These are phyloP conservation scores for Rhinolophus ferrumequinum DNA, from an alignment of 2,113 vertebrate species.

Conservation along the genomic window DNA sequence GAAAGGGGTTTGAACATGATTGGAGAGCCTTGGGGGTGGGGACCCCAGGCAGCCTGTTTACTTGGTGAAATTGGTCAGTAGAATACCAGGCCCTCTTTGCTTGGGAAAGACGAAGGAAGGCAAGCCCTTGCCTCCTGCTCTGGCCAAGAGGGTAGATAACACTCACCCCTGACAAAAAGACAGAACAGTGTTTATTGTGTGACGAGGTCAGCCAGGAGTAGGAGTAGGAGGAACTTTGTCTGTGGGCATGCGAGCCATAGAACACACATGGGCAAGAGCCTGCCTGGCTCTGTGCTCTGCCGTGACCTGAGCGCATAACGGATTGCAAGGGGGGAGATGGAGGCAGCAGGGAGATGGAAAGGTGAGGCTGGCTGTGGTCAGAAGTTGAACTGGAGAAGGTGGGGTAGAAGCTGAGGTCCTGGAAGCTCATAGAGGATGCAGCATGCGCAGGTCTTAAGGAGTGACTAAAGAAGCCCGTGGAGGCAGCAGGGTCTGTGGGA, in stretches of 20 bases:
- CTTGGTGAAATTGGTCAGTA: background rate
- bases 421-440: background rate
- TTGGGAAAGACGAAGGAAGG: constrained; percentile 26
- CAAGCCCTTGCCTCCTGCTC: background rate
- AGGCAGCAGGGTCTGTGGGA: background rate
- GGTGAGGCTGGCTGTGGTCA: background rate
- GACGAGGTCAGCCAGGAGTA: constrained; percentile 10
- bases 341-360: background rate
- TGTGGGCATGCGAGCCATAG: too few relatives aligned
- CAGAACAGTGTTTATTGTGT: constrained; percentile 25
- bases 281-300: background rate
- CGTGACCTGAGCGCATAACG: background rate
- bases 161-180: background rate
- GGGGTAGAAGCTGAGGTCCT: background rate
- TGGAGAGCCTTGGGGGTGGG: background rate
- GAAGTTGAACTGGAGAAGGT: constrained; percentile 24
- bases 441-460: background rate
- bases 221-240: background rate
- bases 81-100: constrained; percentile 6
- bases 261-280: too few relatives aligned
- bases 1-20: constrained; percentile 26
- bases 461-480: background rate
- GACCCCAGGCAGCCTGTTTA: background rate
- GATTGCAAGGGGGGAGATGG: background rate
- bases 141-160: background rate